phyloP scores from a whole-genome alignment of 2,888 invertebrate genomes.

The Blomia tropicalis region DNA sequence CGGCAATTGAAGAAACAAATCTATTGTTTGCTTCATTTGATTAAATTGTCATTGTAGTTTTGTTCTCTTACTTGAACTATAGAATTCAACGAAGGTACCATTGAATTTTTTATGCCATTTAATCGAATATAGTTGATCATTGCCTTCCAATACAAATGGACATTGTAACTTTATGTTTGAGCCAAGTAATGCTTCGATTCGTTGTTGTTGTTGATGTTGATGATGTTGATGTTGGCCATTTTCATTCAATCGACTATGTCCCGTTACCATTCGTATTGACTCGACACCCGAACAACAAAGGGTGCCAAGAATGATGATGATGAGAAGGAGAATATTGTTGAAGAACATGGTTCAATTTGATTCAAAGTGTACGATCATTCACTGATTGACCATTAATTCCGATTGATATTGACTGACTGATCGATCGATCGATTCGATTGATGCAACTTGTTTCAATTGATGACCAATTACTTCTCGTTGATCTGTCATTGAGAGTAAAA shows the following conservation, averaged over 20 bases:
- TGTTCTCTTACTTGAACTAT: constrained; percentile 19
- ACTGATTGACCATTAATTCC: too few species aligned
- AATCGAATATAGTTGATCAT: constrained; percentile 23
- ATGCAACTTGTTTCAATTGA: too few species aligned
- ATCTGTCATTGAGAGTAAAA: too few species aligned
- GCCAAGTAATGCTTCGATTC: constrained; percentile 16
- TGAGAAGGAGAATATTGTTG: background rate
- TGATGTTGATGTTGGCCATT: background rate
- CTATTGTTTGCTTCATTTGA: too few species aligned
- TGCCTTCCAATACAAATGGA: constrained; percentile 8
- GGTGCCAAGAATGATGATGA: constrained; percentile 8
- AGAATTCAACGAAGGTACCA: constrained; percentile 21
- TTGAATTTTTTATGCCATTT: constrained; percentile 23
- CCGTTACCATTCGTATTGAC: constrained; percentile 10
- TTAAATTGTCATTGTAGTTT: background rate
- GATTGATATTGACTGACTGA: too few species aligned
- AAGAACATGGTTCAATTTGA: background rate
- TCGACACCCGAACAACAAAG: constrained; percentile 21
- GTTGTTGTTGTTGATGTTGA: background rate
- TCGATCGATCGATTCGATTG: too few species aligned
- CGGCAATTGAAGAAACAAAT: too few species aligned
- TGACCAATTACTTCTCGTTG: too few species aligned
- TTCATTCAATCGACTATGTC: background rate
- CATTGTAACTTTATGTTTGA: constrained; percentile 17
- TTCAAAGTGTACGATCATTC: too few species aligned